Percentiles rank a stretch among this genome's conserved stretches.
These are phyloP conservation scores for Procavia capensis DNA, from an alignment of 2,113 vertebrate genomes.

Conservation along the genomic window DNA sequence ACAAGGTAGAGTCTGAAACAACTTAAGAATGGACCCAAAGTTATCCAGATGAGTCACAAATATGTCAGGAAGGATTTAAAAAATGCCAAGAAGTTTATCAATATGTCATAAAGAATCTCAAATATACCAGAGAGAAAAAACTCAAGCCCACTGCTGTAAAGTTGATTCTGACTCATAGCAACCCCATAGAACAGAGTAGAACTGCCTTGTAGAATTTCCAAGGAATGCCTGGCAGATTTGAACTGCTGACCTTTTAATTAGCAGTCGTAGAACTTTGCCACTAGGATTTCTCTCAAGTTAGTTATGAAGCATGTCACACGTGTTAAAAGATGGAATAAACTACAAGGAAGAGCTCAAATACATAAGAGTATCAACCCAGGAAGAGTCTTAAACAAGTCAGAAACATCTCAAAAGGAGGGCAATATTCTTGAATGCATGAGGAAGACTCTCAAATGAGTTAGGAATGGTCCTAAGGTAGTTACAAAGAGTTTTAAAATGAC, in stretches of 20 bases:
- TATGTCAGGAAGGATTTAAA: not conserved
- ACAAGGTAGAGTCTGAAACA: not conserved
- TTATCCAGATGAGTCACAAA: not conserved
- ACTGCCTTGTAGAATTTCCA: too few species aligned
- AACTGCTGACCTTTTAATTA: too few species aligned
- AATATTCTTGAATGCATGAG: not conserved
- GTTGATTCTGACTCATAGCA: too few species aligned
- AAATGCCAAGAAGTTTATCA: not conserved
- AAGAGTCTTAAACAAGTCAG: not conserved
- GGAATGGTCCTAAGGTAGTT: not conserved
- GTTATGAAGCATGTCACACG: not conserved
- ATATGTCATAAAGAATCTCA: not conserved
- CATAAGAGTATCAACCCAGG: not conserved
- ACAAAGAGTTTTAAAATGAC: not conserved
- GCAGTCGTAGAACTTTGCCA: too few species aligned
- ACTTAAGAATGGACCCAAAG: not conserved
- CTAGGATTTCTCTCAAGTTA: not conserved
- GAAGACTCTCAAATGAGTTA: not conserved
- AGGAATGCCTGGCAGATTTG: too few species aligned
- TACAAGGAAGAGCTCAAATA: not conserved
- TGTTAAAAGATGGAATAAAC: not conserved
- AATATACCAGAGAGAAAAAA: not conserved
- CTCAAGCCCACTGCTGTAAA: too few species aligned
- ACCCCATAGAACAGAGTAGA: too few species aligned
- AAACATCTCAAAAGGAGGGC: not conserved